Base-by-base conservation (phyloP, 2,888 invertebrate species). In the Orchesella flavescens region DNA sequence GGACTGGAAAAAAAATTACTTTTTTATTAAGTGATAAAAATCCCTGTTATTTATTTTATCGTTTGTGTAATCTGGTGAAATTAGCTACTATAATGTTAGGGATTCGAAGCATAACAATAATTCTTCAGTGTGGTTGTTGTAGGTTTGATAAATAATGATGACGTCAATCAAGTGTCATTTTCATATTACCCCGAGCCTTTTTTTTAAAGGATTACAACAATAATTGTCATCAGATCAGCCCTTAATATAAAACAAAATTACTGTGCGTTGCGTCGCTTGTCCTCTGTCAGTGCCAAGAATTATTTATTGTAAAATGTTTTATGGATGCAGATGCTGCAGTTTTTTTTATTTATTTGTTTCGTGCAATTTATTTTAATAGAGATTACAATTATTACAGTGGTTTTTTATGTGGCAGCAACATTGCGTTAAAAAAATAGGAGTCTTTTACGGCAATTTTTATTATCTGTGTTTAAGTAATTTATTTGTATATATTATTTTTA, bases 1-100 rank as follows among this genome's bases (percentile, higher is more conserved):
- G 83, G 83, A 84, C 77, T 78, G 76, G 73, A 79, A 74, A 71
- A 74, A 71, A 71, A 61, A 15, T 66, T 61, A 74, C 66, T 21
- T 59, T 71, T 69, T 59, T 66, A 34, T 75, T 73, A 59, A 73
- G 78, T 81, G 79, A 79, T 79, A 84, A 73, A 84, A 10, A 84
- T 75, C 79, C 79, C 84, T 78, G 79, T 84, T 79, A 69, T 44
- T 73, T 69, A 72, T 76, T 77, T 61, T 34, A 34, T 34, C 34
- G 34, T 34, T 34, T 34, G 34, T 55, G 66, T 59, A 61, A 75
- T 69, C 15, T 61, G 17, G 17, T 49, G 69, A 69, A 24, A 55
- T 34, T 34, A n/a, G n/a, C n/a, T n/a, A n/a, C n/a, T n/a, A n/a
- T n/a, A n/a, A 34, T 34, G 34, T 17, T 66, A 46, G 19, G 5